These are phyloP conservation scores for Varanus salvator DNA, from an alignment of 2,113 vertebrate genomes.

Conservation along the genomic window DNA sequence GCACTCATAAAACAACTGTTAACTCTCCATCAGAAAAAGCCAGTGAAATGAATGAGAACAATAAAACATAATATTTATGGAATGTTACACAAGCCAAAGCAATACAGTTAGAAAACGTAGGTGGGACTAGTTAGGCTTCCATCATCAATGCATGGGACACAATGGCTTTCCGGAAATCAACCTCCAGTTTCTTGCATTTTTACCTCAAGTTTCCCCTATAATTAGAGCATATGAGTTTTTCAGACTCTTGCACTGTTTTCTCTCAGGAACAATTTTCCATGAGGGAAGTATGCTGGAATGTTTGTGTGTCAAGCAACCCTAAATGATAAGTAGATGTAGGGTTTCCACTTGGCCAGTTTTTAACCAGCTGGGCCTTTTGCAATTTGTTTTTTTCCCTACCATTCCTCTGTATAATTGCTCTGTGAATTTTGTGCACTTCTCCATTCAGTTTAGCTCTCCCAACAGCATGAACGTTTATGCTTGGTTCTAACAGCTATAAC, in stretches of 20 bases:
- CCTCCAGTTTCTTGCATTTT: conserved; percentile 8
- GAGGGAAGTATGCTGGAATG: background rate
- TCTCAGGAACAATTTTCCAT: background rate
- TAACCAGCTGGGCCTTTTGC: background rate
- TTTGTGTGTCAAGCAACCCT: background rate
- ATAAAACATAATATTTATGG: conserved; percentile 9
- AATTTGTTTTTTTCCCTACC: background rate
- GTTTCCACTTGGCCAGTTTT: background rate
- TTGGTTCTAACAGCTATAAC: background rate
- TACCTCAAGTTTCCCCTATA: background rate
- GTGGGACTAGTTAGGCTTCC: background rate
- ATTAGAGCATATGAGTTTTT: background rate
- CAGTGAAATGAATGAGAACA: conserved; percentile 12
- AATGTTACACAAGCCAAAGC: conserved; percentile 8
- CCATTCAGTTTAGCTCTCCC: background rate
- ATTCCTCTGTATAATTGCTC: background rate
- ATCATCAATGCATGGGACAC: background rate
- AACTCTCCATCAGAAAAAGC: conserved; percentile 9
- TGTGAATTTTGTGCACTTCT: background rate
- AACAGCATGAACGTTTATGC: background rate
- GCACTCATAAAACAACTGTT: conserved; percentile 26
- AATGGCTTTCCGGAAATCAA: conserved; percentile 2
- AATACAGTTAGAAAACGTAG: background rate
- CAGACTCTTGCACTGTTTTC: background rate
- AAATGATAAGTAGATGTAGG: background rate